These are phyloP conservation scores for Myiotriccus ornatus DNA, from an alignment of 2,797 vertebrate genomes.

Conservation along the genomic window DNA sequence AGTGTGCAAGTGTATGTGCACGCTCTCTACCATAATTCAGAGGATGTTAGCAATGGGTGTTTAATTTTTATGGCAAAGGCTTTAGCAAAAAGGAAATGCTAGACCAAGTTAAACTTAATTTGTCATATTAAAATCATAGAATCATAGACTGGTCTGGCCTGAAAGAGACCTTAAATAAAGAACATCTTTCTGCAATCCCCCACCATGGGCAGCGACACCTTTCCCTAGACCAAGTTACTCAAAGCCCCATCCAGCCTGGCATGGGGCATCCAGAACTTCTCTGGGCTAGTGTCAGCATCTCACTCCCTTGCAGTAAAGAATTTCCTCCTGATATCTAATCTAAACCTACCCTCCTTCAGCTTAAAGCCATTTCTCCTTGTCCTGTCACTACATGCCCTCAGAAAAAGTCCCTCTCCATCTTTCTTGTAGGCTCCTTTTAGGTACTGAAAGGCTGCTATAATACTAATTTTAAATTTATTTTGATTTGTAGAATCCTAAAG, in stretches of 20 bases:
- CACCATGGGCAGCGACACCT: background rate
- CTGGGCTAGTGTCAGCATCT: too few species aligned
- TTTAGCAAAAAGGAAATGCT: background rate
- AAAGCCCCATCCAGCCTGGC: background rate
- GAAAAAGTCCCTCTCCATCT: background rate
- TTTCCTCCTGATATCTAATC: background rate
- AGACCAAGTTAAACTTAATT: background rate
- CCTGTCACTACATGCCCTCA: too few species aligned
- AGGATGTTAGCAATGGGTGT: background rate
- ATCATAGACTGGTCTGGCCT: background rate
- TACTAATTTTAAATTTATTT: background rate
- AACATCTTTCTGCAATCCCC: fast-evolving
- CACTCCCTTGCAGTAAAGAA: background rate
- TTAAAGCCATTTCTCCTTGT: background rate
- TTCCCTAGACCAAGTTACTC: background rate
- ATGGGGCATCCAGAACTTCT: fast-evolving
- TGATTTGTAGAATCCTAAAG: background rate
- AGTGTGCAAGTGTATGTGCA: background rate
- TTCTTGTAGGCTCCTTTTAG: too few species aligned
- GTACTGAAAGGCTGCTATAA: background rate
- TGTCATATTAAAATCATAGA: background rate
- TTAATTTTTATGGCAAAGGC: background rate
- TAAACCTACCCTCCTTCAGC: background rate
- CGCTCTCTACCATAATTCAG: background rate
- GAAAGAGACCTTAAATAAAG: background rate